A percentile compares a stretch with the other conserved stretches of the same genome.
Evolutionary conservation across 2,113 vertebrate species (phyloP).

Genomic region (Ondatra zibethicus): DNA sequence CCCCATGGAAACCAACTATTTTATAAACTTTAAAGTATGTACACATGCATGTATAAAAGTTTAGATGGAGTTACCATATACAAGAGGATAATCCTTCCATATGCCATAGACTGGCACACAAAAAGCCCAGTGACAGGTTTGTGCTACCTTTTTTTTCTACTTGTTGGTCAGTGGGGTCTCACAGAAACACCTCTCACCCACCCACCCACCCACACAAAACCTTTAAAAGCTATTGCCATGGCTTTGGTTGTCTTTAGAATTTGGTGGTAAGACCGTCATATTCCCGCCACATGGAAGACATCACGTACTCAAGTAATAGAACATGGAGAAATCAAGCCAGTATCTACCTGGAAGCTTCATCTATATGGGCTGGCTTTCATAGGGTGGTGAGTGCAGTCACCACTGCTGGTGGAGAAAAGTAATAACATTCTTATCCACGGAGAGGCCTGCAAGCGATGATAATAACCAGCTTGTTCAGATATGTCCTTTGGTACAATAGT

Average conservation of each 20-base stretch:
- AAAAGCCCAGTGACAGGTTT: background rate
- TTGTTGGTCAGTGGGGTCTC: background rate
- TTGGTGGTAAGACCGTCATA: background rate
- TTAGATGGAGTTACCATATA: background rate
- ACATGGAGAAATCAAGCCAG: background rate
- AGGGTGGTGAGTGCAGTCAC: background rate
- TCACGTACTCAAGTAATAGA: background rate
- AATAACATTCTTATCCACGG: background rate
- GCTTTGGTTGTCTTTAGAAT: background rate
- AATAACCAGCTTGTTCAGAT: background rate
- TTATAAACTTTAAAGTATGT: background rate
- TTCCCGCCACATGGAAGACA: background rate
- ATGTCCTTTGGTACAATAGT: background rate
- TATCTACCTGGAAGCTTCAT: background rate
- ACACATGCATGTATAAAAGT: background rate
- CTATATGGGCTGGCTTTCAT: background rate
- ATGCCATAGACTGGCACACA: background rate
- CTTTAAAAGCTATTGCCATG: background rate
- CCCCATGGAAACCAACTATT: background rate
- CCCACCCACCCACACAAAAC: background rate
- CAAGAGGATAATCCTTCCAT: background rate
- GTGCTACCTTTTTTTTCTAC: background rate
- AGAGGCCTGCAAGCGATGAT: background rate
- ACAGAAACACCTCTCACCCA: background rate
- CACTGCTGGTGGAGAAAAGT: background rate